These are phyloP conservation scores for Picathartes gymnocephalus DNA, from an alignment of 2,113 vertebrate genomes.

Conservation along the genomic window DNA sequence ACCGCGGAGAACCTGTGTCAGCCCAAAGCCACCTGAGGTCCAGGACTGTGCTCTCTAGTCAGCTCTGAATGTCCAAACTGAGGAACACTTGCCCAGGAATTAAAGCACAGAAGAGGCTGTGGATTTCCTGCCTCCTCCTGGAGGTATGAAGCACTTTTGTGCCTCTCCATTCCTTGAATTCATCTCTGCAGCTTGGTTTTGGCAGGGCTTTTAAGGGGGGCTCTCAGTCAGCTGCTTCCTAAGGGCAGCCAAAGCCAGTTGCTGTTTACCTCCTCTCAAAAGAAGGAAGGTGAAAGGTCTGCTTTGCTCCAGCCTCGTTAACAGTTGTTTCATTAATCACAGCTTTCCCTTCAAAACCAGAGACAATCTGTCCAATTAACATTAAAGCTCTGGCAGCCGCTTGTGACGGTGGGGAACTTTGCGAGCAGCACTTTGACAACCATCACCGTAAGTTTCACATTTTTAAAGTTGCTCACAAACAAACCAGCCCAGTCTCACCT, in stretches of 20 bases:
- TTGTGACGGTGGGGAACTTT: constrained; percentile 29
- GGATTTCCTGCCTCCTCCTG: background rate
- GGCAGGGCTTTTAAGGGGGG: background rate
- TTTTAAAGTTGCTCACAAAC: constrained; percentile 53
- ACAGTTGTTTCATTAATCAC: constrained; percentile 76
- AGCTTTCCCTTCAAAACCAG: constrained; percentile 71
- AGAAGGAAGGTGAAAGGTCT: constrained; percentile 36
- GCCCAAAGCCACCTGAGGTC: background rate
- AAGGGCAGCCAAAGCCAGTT: background rate
- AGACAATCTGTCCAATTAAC: constrained; percentile 81
- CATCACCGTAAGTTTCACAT: constrained; percentile 39
- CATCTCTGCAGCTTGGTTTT: background rate
- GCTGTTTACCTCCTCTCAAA: constrained; percentile 20
- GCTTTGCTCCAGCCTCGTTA: constrained; percentile 55
- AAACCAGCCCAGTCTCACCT: background rate
- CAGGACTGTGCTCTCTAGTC: background rate
- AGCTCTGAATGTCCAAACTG: background rate
- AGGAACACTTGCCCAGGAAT: background rate
- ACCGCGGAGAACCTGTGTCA: background rate
- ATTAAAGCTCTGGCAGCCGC: constrained; percentile 66
- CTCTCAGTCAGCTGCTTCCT: background rate
- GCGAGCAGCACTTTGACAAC: constrained; percentile 60
- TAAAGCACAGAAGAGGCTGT: background rate
- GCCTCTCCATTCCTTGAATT: background rate
- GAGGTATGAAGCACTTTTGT: background rate